A percentile compares a stretch with the other conserved stretches of the same genome.
Conservation (phyloP, 2,888 invertebrate genomes). For the Thyatira batis region DNA sequence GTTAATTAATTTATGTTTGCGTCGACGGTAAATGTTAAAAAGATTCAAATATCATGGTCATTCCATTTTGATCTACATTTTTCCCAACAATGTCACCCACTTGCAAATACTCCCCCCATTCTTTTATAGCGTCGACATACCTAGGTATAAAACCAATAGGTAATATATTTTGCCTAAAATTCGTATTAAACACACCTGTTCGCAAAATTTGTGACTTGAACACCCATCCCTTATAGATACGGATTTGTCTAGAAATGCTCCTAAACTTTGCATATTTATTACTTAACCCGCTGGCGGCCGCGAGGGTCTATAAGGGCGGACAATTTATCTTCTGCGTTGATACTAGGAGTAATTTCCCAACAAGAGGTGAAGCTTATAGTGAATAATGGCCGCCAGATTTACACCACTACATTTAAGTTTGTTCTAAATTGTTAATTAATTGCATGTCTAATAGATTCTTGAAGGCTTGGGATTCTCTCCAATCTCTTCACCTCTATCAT, state of each 20-base stretch:
- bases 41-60: too few species aligned
- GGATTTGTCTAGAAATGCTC: constrained; percentile 67
- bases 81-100: not conserved
- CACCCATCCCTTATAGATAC: constrained; percentile 61
- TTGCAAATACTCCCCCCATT: not conserved
- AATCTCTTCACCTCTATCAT: too few species aligned
- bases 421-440: constrained; percentile 3
- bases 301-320: constrained; percentile 39
- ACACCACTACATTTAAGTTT: constrained; percentile 34
- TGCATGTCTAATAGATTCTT: too few species aligned
- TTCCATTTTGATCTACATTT: not conserved
- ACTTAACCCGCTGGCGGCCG: constrained; percentile 51
- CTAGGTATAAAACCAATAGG: constrained; percentile 42
- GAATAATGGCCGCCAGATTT: constrained; percentile 43
- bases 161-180: constrained; percentile 64
- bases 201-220: constrained; percentile 54
- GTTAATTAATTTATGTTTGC: too few species aligned
- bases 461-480: too few species aligned
- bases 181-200: constrained; percentile 68
- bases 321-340: constrained; percentile 35
- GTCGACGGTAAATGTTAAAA: too few species aligned
- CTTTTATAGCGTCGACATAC: not conserved
- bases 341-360: constrained; percentile 37
- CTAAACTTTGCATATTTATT: constrained; percentile 75
- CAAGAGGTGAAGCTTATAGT: constrained; percentile 42